Base-by-base conservation (phyloP, 2,113 vertebrate genomes). In the Clarias gariepinus region DNA sequence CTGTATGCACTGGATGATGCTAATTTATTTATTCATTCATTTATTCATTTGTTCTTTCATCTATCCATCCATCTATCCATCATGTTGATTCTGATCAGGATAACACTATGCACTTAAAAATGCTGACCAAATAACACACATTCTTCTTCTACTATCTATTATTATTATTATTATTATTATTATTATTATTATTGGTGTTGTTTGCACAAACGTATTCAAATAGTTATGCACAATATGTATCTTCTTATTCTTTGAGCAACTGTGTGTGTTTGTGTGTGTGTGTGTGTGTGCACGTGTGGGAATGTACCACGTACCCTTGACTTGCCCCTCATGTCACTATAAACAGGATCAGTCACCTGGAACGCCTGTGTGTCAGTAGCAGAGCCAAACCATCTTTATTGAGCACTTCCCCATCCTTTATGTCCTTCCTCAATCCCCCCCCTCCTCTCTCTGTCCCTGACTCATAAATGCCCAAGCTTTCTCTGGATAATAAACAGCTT, bases 321-420 rank as follows among this genome's bases (percentile, higher is more conserved):
- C 82, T 77, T 74, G 83, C 82, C 60, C 60, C 57, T 68, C 33
- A 23, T 78, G 5, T 66, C 57, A 53, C 23, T 55, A 30, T 87
- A 77, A 87, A 21, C 77, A 78, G 61, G 18, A 74, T 89, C 79
- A 82, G 1, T 81, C 83, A 81, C 79, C 68, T 84, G 64, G 18
- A 76, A 33, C 7, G 8, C n/a, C 57, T 0, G 19, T 2, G 36
- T 83, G 36, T 85, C 78, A 74, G 28, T 57, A 52, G 41, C 53
- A 55, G 15, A 64, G 33, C 66, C 68, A 77, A 25, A 30, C 85
- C 47, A 7, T 83, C 19, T 85, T 64, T 74, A 73, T 36, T 71
- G 60, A 18, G n/a, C 47, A 25, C 28, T 69, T 73, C 18, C 30
- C 33, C 55, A 25, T 57, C 64, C 76, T 55, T 57, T 82, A 61